phyloP scores from a whole-genome alignment of 2,113 vertebrate genomes.

The Tympanuchus pallidicinctus region DNA sequence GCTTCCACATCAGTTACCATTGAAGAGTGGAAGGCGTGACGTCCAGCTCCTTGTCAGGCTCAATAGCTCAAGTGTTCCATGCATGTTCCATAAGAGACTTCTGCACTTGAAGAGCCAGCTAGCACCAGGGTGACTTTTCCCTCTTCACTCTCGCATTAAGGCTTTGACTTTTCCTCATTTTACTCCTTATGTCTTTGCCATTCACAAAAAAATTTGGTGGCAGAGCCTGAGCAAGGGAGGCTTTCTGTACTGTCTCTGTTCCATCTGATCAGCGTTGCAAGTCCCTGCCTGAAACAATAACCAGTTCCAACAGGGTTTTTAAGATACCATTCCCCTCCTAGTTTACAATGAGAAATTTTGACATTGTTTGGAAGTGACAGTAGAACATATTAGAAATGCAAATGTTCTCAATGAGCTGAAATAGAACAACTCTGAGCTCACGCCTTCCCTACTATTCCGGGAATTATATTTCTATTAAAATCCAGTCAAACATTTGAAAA shows the following conservation, averaged over 20 bases:
- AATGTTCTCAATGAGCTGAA: not conserved
- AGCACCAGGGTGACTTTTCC: not conserved
- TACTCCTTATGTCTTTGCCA: not conserved
- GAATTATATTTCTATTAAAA: not conserved
- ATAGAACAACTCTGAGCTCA: not conserved
- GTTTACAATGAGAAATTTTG: not conserved
- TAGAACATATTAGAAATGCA: not conserved
- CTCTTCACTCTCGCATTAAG: not conserved
- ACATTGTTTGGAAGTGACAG: not conserved
- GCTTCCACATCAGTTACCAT: not conserved
- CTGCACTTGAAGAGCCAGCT: fast-evolving
- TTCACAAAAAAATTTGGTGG: not conserved
- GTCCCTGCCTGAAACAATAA: not conserved
- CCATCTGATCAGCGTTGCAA: not conserved
- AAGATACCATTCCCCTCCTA: not conserved
- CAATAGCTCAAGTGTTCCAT: not conserved
- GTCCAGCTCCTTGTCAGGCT: not conserved
- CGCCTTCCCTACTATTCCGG: not conserved
- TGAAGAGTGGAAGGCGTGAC: not conserved
- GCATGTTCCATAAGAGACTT: fast-evolving
- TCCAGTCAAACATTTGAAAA: not conserved
- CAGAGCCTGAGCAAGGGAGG: not conserved
- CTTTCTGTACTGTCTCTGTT: not conserved
- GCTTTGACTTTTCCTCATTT: not conserved
- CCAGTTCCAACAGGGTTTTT: not conserved